A percentile compares a stretch with the other conserved stretches of the same genome.
Evolutionary conservation across 2,797 vertebrate genomes (phyloP).

Genomic region (Otolemur crassicaudatus): DNA sequence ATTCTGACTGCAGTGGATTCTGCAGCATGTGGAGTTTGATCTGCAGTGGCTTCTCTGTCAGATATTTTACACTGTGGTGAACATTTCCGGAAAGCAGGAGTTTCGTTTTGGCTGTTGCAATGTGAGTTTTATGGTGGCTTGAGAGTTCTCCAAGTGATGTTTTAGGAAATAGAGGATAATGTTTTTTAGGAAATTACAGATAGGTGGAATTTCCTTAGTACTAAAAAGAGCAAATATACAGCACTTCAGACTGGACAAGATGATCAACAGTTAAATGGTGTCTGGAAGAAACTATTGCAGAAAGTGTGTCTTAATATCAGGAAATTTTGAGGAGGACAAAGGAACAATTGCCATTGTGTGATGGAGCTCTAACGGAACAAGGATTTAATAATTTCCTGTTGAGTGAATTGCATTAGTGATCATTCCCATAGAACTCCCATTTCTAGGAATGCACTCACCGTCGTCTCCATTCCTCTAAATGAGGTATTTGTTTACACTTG

Average conservation of each 20-base stretch:
- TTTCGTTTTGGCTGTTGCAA: constrained; percentile 36
- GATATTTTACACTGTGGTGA: not conserved
- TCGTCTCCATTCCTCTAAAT: not conserved
- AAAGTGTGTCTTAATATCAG: not conserved
- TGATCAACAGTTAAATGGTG: not conserved
- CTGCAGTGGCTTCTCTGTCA: not conserved
- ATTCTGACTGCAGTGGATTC: not conserved
- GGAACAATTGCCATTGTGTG: not conserved
- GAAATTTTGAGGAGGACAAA: not conserved
- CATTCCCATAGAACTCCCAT: not conserved
- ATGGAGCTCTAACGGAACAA: not conserved
- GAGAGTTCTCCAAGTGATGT: not conserved
- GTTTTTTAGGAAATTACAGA: not conserved
- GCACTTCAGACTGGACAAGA: not conserved
- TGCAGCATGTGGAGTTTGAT: not conserved
- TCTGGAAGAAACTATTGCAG: not conserved
- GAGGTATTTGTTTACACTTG: not conserved
- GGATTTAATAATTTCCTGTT: not conserved
- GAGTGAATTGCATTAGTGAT: not conserved
- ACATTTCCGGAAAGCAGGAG: not conserved
- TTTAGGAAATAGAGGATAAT: constrained; percentile 6
- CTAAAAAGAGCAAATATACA: not conserved
- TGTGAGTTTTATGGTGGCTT: not conserved
- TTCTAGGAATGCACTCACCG: not conserved
- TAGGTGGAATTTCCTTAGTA: not conserved